Percentiles rank a stretch among this genome's conserved stretches.
Conservation (phyloP, 1,140 invertebrate genomes). For the Drosophila quadrilineata region DNA sequence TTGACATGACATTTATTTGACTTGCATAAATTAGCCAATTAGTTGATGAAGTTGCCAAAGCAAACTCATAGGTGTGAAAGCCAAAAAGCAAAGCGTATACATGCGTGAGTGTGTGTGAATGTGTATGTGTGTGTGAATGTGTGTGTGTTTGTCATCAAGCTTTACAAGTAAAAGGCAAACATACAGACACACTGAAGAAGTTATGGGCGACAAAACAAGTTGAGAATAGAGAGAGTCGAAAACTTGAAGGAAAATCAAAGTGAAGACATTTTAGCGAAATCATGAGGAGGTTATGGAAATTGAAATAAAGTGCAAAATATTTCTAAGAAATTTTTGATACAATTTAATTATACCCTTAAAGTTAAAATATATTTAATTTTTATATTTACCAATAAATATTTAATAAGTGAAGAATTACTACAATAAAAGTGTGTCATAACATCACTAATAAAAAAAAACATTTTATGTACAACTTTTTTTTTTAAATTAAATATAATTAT, state of each 20-base stretch:
- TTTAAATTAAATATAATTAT: neutral
- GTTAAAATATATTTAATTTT: neutral
- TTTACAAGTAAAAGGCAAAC: neutral
- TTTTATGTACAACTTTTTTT: too few species aligned
- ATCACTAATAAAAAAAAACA: too few species aligned
- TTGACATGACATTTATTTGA: constrained; percentile 75
- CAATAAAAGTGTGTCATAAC: too few species aligned
- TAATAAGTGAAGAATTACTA: too few species aligned
- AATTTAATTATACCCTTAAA: neutral
- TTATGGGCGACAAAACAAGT: constrained; percentile 2
- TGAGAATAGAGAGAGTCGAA: neutral
- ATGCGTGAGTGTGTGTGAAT: neutral
- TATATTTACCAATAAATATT: neutral
- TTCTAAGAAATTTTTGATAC: neutral
- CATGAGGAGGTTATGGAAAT: too few species aligned
- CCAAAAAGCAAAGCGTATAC: neutral
- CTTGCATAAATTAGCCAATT: constrained; percentile 76
- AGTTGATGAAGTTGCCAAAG: constrained; percentile 63
- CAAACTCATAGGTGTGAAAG: constrained; percentile 18
- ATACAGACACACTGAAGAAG: constrained; percentile 10
- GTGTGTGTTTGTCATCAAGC: neutral
- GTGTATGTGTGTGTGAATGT: neutral
- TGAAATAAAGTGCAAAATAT: neutral
- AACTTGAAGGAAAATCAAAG: too few species aligned
- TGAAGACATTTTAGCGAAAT: too few species aligned